Conservation (phyloP, 2,888 invertebrate species). For the Calliphora vomitoria region DNA sequence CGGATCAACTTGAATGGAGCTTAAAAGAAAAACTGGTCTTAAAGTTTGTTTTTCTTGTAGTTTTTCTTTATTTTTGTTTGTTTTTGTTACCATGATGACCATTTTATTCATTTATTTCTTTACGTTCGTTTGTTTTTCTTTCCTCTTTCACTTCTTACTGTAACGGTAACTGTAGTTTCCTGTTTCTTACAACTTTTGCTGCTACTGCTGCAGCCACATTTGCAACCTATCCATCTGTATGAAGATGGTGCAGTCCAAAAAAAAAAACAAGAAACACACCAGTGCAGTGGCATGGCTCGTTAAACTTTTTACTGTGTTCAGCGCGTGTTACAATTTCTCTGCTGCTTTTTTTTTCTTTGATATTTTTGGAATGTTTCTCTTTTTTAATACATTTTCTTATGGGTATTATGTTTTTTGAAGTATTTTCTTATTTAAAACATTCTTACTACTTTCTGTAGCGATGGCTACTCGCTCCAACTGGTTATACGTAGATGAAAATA, state of each 20-base stretch:
- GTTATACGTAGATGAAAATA: not conserved
- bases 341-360: constrained; percentile 3
- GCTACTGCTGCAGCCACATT: constrained; percentile 38
- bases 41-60: constrained; percentile 31
- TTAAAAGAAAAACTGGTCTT: constrained; percentile 65
- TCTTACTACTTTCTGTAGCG: constrained; percentile 29
- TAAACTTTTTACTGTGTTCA: constrained; percentile 53
- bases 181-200: constrained; percentile 58
- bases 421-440: constrained; percentile 1
- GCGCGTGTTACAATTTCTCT: constrained; percentile 69
- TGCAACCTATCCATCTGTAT: constrained; percentile 13
- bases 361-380: constrained; percentile 30
- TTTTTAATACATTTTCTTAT: constrained; percentile 13
- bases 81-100: constrained; percentile 35
- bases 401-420: not conserved
- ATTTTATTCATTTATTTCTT: constrained; percentile 22
- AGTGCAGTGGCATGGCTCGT: constrained; percentile 49
- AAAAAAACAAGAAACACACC: not conserved
- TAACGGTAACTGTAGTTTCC: constrained; percentile 73
- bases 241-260: not conserved
- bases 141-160: constrained; percentile 25
- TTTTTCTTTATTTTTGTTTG: constrained; percentile 25
- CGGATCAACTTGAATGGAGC: constrained; percentile 16
- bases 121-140: constrained; percentile 14
- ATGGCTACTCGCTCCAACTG: not conserved